These are phyloP conservation scores for Cheilosia pagana DNA, from an alignment of 2,888 invertebrate species.

Conservation along the genomic window DNA sequence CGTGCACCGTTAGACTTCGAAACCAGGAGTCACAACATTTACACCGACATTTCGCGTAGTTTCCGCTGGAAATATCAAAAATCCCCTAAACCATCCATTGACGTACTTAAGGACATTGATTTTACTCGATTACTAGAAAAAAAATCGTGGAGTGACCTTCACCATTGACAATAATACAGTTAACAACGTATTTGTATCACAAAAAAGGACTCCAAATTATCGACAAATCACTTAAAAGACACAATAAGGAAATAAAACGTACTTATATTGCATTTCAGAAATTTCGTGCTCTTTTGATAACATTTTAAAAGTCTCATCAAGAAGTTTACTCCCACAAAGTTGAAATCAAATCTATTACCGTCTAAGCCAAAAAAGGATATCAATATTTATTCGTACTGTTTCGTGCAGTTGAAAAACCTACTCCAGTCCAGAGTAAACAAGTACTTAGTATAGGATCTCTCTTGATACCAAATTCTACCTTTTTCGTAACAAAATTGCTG, in stretches of 20 bases:
- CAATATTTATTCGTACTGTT: not conserved
- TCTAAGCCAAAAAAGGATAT: not conserved
- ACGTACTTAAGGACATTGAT: not conserved
- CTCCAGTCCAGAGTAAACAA: not conserved
- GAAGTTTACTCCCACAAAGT: not conserved
- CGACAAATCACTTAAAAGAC: not conserved
- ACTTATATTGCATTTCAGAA: not conserved
- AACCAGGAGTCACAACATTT: too few species aligned
- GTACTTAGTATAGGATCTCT: conserved; percentile 23
- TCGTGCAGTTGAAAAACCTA: not conserved
- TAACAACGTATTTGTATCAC: not conserved
- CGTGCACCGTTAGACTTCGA: too few species aligned
- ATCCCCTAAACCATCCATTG: not conserved
- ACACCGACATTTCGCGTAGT: too few species aligned
- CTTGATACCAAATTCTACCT: conserved; percentile 11
- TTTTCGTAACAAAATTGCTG: conserved; percentile 52
- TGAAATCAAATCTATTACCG: not conserved
- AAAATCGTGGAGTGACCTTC: not conserved
- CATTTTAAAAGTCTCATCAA: not conserved
- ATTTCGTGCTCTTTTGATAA: not conserved
- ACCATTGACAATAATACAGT: not conserved
- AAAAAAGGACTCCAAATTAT: not conserved
- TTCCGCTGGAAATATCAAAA: not conserved
- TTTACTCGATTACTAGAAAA: not conserved
- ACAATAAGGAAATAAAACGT: not conserved